phyloP scores from a whole-genome alignment of 2,113 vertebrate species.

The Python bivittatus region DNA sequence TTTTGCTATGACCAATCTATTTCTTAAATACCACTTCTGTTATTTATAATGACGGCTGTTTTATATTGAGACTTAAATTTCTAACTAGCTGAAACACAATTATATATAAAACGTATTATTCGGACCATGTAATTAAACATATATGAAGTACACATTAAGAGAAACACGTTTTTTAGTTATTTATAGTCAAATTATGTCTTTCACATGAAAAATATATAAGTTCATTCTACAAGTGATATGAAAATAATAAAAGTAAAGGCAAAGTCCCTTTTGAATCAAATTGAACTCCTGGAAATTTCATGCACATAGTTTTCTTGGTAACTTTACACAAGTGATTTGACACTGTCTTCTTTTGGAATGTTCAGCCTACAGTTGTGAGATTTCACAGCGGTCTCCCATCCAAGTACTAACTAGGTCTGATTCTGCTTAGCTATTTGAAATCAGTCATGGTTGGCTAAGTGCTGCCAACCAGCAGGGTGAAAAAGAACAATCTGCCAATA shows the following conservation, averaged over 20 bases:
- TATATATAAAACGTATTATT: conserved; percentile 26
- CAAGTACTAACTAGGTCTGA: not conserved
- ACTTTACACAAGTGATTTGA: too few relatives aligned
- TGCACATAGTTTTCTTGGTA: too few relatives aligned
- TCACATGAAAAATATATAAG: conserved; percentile 15
- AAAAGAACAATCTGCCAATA: too few relatives aligned
- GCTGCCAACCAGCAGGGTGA: too few relatives aligned
- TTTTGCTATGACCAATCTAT: conserved; percentile 42
- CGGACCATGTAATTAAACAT: conserved; percentile 50
- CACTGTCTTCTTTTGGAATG: too few relatives aligned
- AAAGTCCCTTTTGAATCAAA: too few relatives aligned
- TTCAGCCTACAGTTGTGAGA: too few relatives aligned
- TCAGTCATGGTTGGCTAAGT: too few relatives aligned
- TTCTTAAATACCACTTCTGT: conserved; percentile 43
- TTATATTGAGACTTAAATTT: conserved; percentile 35
- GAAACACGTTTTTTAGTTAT: conserved; percentile 16
- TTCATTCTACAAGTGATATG: not conserved
- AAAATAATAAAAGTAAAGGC: not conserved
- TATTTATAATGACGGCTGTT: conserved; percentile 60
- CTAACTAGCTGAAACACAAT: conserved; percentile 46
- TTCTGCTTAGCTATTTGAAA: too few relatives aligned
- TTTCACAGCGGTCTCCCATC: too few relatives aligned
- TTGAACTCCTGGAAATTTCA: too few relatives aligned
- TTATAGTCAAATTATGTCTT: conserved; percentile 19
- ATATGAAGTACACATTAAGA: conserved; percentile 38